A percentile compares a stretch with the other conserved stretches of the same genome.
Evolutionary conservation across 2,888 invertebrate species (phyloP).

Genomic region (Cepaea hortensis): DNA sequence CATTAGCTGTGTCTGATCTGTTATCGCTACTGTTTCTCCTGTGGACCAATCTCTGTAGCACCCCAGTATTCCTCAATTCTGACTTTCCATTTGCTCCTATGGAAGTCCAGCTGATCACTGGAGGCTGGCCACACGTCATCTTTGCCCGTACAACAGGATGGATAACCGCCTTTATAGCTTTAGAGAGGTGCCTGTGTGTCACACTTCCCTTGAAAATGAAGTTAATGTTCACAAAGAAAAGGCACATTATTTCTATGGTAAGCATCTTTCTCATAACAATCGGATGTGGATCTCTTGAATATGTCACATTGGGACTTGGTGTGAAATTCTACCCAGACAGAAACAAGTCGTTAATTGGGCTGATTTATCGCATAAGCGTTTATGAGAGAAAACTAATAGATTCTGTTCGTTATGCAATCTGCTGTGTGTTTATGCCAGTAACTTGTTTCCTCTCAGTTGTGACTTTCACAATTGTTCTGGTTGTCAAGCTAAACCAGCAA

Average conservation of each 20-base stretch:
- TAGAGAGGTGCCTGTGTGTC: conserved; percentile 35
- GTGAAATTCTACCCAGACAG: not conserved
- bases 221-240: not conserved
- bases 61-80: not conserved
- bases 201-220: conserved; percentile 11
- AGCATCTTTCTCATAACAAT: not conserved
- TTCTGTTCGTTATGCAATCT: not conserved
- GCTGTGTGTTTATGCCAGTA: conserved; percentile 22
- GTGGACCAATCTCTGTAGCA: conserved; percentile 24
- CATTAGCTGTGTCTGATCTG: conserved; percentile 28
- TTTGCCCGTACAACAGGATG: conserved; percentile 22
- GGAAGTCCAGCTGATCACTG: not conserved
- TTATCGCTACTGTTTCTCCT: not conserved
- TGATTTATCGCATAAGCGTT: not conserved
- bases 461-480: not conserved
- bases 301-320: not conserved
- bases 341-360: conserved; percentile 8
- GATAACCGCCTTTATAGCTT: conserved; percentile 26
- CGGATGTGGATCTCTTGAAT: not conserved
- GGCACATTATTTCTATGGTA: not conserved
- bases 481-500: conserved; percentile 2
- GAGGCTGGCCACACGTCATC: conserved; percentile 14
- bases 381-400: not conserved
- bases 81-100: not conserved
- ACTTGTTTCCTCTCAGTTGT: conserved; percentile 8